Percentiles rank a stretch among this genome's conserved stretches.
Evolutionary conservation across 2,888 invertebrate genomes (phyloP).

Genomic region (Auanema freiburgensis): DNA sequence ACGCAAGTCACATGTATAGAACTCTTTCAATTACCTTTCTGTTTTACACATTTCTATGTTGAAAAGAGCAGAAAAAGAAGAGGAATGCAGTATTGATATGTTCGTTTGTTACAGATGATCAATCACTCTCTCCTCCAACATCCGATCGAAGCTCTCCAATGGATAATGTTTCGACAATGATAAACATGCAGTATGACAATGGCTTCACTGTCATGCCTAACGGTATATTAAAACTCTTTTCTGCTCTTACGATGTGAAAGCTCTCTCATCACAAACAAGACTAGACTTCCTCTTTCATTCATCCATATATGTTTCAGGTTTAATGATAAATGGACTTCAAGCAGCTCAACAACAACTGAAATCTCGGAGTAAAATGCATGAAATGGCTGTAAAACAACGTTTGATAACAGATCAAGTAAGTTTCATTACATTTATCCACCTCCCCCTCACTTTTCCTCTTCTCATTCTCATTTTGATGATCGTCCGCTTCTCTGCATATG

Average conservation of each 20-base stretch:
- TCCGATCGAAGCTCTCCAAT: conserved; percentile 27
- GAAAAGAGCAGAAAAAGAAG: conserved; percentile 1
- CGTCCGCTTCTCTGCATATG: not conserved
- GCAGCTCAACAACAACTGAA: conserved; percentile 41
- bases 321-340: conserved; percentile 27
- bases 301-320: conserved; percentile 13
- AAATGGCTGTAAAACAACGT: conserved; percentile 60
- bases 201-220: not conserved
- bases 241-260: not conserved
- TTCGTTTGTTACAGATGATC: conserved; percentile 14
- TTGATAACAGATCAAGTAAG: conserved; percentile 63
- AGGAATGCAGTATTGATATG: not conserved
- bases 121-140: conserved; percentile 27
- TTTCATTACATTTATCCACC: not conserved
- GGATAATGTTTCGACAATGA: conserved; percentile 16
- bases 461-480: not conserved
- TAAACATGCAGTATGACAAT: conserved; percentile 18
- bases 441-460: not conserved
- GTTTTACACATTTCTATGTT: not conserved
- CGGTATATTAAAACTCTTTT: not conserved
- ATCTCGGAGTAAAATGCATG: conserved; percentile 62
- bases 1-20: conserved; percentile 1
- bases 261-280: not conserved
- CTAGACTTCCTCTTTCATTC: too few relatives aligned
- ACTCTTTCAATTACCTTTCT: not conserved